Conservation (phyloP, 1,140 invertebrate species). For the Trichogramma pretiosum region DNA sequence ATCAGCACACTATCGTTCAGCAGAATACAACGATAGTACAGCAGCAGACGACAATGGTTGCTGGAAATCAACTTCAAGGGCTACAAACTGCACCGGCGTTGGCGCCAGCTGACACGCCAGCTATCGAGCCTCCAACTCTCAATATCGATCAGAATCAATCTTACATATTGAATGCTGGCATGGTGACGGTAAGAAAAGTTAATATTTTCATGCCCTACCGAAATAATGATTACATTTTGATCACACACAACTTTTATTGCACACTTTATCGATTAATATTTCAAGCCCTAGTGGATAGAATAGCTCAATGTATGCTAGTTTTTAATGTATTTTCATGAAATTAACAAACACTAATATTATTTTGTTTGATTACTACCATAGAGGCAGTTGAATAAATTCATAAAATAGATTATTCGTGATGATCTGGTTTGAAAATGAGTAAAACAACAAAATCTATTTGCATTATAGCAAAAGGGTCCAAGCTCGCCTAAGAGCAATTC, state of each 20-base stretch:
- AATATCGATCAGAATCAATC: slow-evolving; percentile 46
- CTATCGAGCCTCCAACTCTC: slow-evolving; percentile 41
- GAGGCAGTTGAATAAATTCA: too few species aligned
- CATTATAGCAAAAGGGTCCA: slow-evolving; percentile 30
- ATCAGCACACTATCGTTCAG: slow-evolving; percentile 59
- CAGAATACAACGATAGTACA: slow-evolving; percentile 62
- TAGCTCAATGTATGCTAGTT: too few species aligned
- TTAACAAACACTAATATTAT: too few species aligned
- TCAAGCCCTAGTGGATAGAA: too few species aligned
- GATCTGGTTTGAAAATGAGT: not conserved
- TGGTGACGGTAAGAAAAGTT: slow-evolving; percentile 23
- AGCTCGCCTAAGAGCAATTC: slow-evolving; percentile 37
- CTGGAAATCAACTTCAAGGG: slow-evolving; percentile 55
- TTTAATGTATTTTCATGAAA: too few species aligned
- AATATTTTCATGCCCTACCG: too few species aligned
- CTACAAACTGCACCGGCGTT: slow-evolving; percentile 32
- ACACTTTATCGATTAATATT: too few species aligned
- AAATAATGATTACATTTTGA: not conserved
- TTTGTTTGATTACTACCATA: too few species aligned
- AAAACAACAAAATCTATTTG: not conserved
- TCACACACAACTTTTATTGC: too few species aligned
- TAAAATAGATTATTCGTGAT: too few species aligned
- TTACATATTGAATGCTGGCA: slow-evolving; percentile 37
- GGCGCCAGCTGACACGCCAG: slow-evolving; percentile 23
- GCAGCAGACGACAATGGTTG: slow-evolving; percentile 61